Conservation (phyloP, 64 coral and sea anemone species). For the Montipora capricornis region DNA sequence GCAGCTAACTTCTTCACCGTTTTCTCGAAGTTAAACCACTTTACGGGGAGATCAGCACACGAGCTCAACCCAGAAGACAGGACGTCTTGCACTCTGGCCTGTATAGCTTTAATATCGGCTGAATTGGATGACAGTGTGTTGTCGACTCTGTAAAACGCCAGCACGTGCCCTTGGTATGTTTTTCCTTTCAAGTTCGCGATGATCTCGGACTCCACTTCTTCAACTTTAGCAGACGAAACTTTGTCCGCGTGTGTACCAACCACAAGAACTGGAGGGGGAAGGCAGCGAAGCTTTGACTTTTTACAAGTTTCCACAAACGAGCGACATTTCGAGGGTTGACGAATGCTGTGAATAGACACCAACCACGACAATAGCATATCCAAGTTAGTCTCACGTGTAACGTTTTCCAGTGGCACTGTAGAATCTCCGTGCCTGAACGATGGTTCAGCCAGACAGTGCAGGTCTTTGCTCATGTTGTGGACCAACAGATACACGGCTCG, state of each 20-base stretch:
- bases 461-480: slow-evolving; percentile 35
- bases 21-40: slow-evolving; percentile 85
- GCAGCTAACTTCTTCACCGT: slow-evolving; percentile 26
- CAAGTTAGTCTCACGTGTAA: slow-evolving; percentile 29
- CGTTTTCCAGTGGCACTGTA: background rate
- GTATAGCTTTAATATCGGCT: background rate
- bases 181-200: background rate
- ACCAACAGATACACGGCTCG: slow-evolving; percentile 36
- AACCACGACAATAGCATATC: slow-evolving; percentile 50
- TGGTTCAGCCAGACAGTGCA: slow-evolving; percentile 15
- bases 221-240: background rate
- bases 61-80: slow-evolving; percentile 22
- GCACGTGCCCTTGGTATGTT: slow-evolving; percentile 33
- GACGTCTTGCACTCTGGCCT: background rate
- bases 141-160: slow-evolving; percentile 30
- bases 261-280: slow-evolving; percentile 49
- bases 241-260: slow-evolving; percentile 62
- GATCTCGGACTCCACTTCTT: background rate
- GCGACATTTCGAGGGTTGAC: background rate
- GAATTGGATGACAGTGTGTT: slow-evolving; percentile 43
- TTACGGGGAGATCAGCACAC: slow-evolving; percentile 33
- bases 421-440: background rate
- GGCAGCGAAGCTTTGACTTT: slow-evolving; percentile 12
- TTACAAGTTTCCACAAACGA: background rate
- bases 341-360: slow-evolving; percentile 49